phyloP scores from a whole-genome alignment of 2,888 invertebrate species.

The Chrysolina haemoptera region DNA sequence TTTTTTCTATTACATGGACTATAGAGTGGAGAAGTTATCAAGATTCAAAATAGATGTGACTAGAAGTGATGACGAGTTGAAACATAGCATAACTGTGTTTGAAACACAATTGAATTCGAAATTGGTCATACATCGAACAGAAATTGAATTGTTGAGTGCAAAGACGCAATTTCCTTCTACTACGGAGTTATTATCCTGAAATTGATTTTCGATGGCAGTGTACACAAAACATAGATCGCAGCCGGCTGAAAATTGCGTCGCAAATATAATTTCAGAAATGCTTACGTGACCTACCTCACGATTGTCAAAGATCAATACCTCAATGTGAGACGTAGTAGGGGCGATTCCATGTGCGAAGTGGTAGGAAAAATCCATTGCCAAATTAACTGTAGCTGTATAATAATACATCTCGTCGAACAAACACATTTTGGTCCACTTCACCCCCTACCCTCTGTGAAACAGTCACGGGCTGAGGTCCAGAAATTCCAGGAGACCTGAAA shows the following conservation, averaged over 20 bases:
- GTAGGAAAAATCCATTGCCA: background rate
- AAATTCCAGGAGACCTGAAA: no score
- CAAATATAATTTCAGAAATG: conserved; percentile 9
- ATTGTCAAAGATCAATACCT: conserved; percentile 31
- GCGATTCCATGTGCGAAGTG: background rate
- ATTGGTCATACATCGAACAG: no score
- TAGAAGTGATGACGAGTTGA: no score
- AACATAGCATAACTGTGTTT: no score
- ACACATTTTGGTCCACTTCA: no score
- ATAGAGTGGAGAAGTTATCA: no score
- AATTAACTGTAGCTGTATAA: background rate
- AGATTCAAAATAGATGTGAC: no score
- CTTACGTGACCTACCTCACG: conserved; percentile 43
- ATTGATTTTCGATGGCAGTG: background rate
- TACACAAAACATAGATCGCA: background rate
- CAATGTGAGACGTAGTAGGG: conserved; percentile 22
- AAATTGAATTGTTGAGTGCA: background rate
- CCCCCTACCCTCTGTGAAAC: no score
- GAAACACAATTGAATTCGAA: no score
- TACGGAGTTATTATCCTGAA: background rate
- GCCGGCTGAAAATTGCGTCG: conserved; percentile 12
- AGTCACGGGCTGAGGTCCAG: no score
- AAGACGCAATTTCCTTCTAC: background rate
- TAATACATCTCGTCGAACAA: no score
- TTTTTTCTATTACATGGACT: no score